phyloP scores from a whole-genome alignment of 2,797 vertebrate species.

The Luscinia megarhynchos region DNA sequence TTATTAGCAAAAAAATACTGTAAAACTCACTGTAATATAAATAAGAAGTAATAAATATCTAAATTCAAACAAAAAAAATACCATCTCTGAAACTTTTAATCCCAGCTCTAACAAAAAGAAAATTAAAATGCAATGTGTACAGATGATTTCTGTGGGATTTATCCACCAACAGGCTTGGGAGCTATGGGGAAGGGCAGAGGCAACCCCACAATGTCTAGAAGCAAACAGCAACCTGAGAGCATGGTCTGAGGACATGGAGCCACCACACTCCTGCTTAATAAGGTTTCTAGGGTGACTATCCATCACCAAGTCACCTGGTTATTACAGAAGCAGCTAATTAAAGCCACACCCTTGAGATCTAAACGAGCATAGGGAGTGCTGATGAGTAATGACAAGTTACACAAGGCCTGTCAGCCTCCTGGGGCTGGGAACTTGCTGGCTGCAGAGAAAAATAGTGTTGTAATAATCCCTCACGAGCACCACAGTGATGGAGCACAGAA shows the following conservation, averaged over 20 bases:
- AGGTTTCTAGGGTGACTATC: slow-evolving; percentile 33
- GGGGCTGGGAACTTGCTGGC: slow-evolving; percentile 28
- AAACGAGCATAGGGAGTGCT: slow-evolving; percentile 17
- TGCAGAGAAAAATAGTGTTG: slow-evolving; percentile 12
- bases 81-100: too few species aligned
- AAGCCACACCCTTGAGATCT: slow-evolving; percentile 49
- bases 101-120: too few species aligned
- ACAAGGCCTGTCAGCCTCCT: slow-evolving; percentile 39
- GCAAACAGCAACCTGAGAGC: background rate
- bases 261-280: background rate
- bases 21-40: too few species aligned
- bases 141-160: background rate
- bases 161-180: background rate
- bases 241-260: background rate
- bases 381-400: slow-evolving; percentile 42
- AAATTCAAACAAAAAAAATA: too few species aligned
- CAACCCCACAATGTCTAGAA: background rate
- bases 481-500: background rate
- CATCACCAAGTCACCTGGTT: slow-evolving; percentile 13
- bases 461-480: background rate
- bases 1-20: too few species aligned
- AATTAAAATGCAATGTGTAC: too few species aligned
- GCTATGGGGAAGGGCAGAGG: background rate
- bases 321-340: slow-evolving; percentile 65
- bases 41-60: too few species aligned